Evolutionary conservation across 2,888 invertebrate species (phyloP).

Genomic region (Kryphioiulus occultus): DNA sequence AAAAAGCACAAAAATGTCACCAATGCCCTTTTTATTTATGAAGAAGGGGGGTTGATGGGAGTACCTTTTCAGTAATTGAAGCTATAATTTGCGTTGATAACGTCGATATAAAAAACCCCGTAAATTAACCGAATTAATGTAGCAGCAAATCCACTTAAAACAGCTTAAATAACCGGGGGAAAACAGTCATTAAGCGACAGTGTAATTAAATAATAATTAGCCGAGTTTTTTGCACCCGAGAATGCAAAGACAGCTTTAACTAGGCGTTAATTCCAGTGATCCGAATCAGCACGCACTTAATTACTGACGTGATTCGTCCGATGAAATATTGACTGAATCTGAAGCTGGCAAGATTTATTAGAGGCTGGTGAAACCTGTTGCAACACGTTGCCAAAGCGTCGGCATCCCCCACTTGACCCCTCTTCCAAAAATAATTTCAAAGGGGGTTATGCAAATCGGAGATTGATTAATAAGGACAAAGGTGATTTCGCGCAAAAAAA

Average conservation of each 20-base stretch:
- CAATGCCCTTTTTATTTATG: not conserved
- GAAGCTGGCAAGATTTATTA: not conserved
- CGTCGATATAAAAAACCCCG: not conserved
- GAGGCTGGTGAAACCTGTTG: not conserved
- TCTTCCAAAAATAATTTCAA: not conserved
- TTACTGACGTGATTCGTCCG: not conserved
- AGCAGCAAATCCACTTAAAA: constrained; percentile 27
- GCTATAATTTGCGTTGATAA: constrained; percentile 22
- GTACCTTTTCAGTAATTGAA: constrained; percentile 27
- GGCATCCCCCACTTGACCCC: not conserved
- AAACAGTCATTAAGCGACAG: constrained; percentile 9
- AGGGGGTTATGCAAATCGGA: not conserved
- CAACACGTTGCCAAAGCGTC: not conserved
- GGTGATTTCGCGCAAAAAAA: constrained; percentile 10
- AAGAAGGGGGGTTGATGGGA: not conserved
- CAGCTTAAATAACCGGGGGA: not conserved
- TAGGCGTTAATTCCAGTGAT: constrained; percentile 13
- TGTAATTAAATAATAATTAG: constrained; percentile 24
- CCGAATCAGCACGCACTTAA: constrained; percentile 25
- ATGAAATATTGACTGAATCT: not conserved
- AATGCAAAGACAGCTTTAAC: constrained; percentile 2
- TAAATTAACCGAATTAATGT: constrained; percentile 24
- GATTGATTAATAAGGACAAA: constrained; percentile 15
- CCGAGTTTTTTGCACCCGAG: not conserved
- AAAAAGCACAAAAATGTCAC: too few relatives aligned